Evolutionary conservation across 2,113 vertebrate genomes (phyloP), one percentile per base, ranked within the genome.

Genomic region (Myrmophylax atrothorax): DNA sequence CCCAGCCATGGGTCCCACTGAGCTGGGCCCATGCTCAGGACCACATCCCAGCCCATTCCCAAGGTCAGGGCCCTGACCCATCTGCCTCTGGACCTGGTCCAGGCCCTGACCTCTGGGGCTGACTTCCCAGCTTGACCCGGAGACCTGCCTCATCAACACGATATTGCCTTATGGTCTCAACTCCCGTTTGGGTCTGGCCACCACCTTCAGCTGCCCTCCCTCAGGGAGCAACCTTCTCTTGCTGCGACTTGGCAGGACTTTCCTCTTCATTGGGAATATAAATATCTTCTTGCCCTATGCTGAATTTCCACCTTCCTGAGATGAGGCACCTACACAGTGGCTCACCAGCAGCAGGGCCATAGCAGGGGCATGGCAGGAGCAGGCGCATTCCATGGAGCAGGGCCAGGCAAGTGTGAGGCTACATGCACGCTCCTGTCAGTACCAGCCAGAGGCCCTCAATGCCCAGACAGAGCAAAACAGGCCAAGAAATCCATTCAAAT

Each of bases 381-480:
- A 20, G 56, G 76, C 29, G 31, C 4, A 3, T 50, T 58, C 26
- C 42, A 37, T 9, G 59, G 26, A 63, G 26, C 25, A 42, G 11
- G 38, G 25, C 53, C 53, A 31, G 53, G 53, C 59, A 38, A 25
- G 7, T 25, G 18, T 15, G 22, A 46, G 46, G 60, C 37, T 28
- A 20, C 15, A 1, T 33, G 22, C 23, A 18, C 4, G 3, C 17
- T 22, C 4, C 26, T 25, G 18, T 14, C 55, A 56, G 33, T n/a
- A 44, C 33, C 2, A 3, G 25, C 44, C 49, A 62, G 49, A 76
- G 42, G 31, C 35, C 47, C 60, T 64, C n/a, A 31, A 35, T n/a
- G 40, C 6, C 35, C 25, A 29, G 2, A 6, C 15, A 33, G 0
- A 0, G 13, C 2, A 1, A 14, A 29, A 28, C 28, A 37, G 18